phyloP scores from a whole-genome alignment of 2,888 invertebrate genomes.

The Eilema caniola region DNA sequence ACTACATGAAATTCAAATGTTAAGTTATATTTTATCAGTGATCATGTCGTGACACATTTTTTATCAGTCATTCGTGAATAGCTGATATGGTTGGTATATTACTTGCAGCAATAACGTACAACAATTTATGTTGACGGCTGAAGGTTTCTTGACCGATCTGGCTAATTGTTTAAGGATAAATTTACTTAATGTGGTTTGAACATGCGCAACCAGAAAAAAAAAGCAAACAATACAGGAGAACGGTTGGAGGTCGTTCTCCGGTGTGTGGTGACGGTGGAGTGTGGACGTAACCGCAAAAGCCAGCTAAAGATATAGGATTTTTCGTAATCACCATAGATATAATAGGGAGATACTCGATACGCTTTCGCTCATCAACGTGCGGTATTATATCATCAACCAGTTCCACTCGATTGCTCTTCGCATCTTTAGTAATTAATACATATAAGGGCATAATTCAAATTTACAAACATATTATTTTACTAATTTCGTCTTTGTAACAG shows the following conservation, averaged over 20 bases:
- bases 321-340: not conserved
- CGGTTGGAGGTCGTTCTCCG: not conserved
- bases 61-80: slow-evolving; percentile 13
- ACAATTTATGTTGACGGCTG: too few relatives aligned
- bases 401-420: too few relatives aligned
- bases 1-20: not conserved
- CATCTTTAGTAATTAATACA: too few relatives aligned
- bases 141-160: too few relatives aligned
- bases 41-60: not conserved
- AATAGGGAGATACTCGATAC: too few relatives aligned
- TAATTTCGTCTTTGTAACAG: too few relatives aligned
- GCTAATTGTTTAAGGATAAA: not conserved
- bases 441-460: too few relatives aligned
- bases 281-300: not conserved
- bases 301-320: not conserved
- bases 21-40: slow-evolving; percentile 8
- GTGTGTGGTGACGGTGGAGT: not conserved
- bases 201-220: not conserved
- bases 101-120: not conserved
- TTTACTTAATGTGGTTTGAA: not conserved
- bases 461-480: too few relatives aligned
- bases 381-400: too few relatives aligned
- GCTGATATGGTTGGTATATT: not conserved
- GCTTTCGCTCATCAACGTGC: too few relatives aligned
- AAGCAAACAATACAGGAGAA: not conserved